Evolutionary conservation across 2,888 invertebrate genomes (phyloP).

Genomic region (Tetranychus piercei): DNA sequence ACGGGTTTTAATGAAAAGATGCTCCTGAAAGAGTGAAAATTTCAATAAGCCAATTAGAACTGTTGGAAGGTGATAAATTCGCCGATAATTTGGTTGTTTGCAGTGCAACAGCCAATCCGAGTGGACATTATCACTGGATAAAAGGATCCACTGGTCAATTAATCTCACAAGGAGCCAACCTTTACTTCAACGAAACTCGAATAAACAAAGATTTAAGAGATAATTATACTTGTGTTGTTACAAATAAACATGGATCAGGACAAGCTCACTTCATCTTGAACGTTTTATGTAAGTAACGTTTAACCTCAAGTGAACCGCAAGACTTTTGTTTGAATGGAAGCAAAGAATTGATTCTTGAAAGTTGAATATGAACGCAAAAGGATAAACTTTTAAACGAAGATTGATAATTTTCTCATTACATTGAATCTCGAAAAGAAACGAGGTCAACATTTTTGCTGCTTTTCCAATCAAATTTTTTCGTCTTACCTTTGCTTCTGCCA

Average conservation of each 20-base stretch:
- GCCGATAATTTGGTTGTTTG: constrained; percentile 26
- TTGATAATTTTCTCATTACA: not conserved
- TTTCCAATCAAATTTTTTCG: too few relatives aligned
- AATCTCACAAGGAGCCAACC: constrained; percentile 36
- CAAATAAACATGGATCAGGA: constrained; percentile 54
- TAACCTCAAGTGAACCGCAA: not conserved
- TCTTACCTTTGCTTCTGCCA: too few relatives aligned
- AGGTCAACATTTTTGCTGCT: not conserved
- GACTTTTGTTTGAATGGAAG: too few relatives aligned
- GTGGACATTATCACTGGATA: constrained; percentile 52
- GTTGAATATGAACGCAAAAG: not conserved
- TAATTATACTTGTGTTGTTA: constrained; percentile 48
- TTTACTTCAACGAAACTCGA: constrained; percentile 43
- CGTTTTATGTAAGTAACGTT: constrained; percentile 57
- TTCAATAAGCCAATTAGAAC: constrained; percentile 35
- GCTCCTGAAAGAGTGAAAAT: constrained; percentile 69
- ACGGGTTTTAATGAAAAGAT: constrained; percentile 37
- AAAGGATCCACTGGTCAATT: constrained; percentile 36
- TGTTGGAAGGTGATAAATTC: constrained; percentile 30
- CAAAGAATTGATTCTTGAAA: not conserved
- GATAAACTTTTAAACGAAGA: not conserved
- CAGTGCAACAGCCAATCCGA: constrained; percentile 32
- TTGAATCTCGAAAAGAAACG: not conserved
- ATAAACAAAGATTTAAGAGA: constrained; percentile 53
- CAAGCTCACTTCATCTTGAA: constrained; percentile 51